Evolutionary conservation across 2,113 vertebrate genomes (phyloP), one percentile per base, ranked within the genome.

Genomic region (Anguilla rostrata): DNA sequence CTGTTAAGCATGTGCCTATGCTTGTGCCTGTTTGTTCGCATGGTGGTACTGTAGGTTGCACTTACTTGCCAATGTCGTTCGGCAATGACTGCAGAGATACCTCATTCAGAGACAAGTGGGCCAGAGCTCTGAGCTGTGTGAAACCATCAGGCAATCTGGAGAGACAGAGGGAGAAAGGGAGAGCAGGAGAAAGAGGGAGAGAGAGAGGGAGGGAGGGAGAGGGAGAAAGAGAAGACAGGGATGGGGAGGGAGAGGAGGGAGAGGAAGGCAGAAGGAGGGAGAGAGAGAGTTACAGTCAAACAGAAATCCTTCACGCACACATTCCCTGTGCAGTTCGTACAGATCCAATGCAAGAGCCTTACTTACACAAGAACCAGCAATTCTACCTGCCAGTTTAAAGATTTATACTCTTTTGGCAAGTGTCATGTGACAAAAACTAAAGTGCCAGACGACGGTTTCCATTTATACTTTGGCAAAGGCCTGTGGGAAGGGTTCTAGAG

Each of bases 11-110:
- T 81, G 34, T 81, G 43, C 43, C 43, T 1, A 8, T 22, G 26
- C 14, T 20, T 46, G 43, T 82, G 39, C 8, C 5, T 49, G 40
- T 49, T 0, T 82, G 39, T 46, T 4, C 9, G 40, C 14, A 43
- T 49, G 40, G 60, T 83, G 56, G 11, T 6, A 16, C 0, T 86
- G 60, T 0, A 12, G 71, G 26, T 34, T 29, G 39, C 83, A 97
- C 98, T 94, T 94, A 99, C 98, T 98, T 99, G 93, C 98, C 98
- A 75, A 99, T 96, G 81, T 99, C 98, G 14, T 89, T 95, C 39
- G 98, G 98, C 89, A 99, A 93, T 0, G 93, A 94, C 94, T 99
- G 98, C 88, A 99, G 87, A 46, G 98, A 99, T 88, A 99, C 98
- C 0, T 99, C 98, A 0, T 99, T 99, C 92, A 99, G 93, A 8